Conservation (phyloP, 1,140 invertebrate species). For the Archivesica marissinica region DNA sequence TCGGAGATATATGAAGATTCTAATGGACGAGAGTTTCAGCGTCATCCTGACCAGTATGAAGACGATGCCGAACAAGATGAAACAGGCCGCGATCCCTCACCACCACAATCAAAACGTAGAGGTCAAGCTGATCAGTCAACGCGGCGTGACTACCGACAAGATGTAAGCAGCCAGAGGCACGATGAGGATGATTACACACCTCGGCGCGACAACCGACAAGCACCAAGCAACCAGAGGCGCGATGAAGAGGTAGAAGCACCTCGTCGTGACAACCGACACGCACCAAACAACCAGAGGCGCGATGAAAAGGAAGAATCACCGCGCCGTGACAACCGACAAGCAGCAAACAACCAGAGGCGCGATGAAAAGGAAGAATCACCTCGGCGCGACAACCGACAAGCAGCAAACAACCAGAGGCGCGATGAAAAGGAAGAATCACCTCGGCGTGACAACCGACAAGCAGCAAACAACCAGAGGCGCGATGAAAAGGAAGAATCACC, state of each 20-base stretch:
- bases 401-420: neutral
- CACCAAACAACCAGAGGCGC: too few species aligned
- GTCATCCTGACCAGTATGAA: neutral
- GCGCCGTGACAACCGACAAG: too few species aligned
- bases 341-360: too few species aligned
- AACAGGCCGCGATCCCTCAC: neutral
- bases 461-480: too few species aligned
- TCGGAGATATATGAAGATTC: neutral
- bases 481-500: too few species aligned
- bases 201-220: neutral
- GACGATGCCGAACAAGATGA: constrained; percentile 39
- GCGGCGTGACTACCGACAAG: neutral
- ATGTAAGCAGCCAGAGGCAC: neutral
- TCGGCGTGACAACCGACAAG: neutral
- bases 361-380: too few species aligned
- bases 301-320: too few species aligned
- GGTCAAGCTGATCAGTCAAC: neutral
- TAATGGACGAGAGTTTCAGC: constrained; percentile 13
- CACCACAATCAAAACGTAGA: neutral
- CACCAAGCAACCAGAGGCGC: neutral
- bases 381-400: neutral
- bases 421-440: neutral
- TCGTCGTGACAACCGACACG: neutral
- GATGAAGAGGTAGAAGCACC: constrained; percentile 18
- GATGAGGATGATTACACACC: constrained; percentile 17